Percentiles rank a stretch among this genome's conserved stretches.
These are phyloP conservation scores for Scotopteryx bipunctaria DNA, from an alignment of 2,888 invertebrate genomes.

Conservation along the genomic window DNA sequence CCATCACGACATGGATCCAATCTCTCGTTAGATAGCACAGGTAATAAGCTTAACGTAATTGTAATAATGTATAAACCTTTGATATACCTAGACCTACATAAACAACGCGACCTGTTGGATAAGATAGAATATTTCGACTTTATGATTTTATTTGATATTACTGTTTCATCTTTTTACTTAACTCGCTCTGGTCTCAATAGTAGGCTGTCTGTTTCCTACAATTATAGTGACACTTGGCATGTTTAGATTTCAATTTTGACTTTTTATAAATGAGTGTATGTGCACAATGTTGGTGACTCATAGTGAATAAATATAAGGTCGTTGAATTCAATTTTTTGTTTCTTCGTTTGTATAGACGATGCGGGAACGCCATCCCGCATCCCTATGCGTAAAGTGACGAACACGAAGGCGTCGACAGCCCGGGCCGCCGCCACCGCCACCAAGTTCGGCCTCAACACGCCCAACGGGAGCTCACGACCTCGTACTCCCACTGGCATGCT, in stretches of 20 bases:
- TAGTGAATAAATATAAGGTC: too few relatives aligned
- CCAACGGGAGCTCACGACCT: constrained; percentile 86
- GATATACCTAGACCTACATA: too few relatives aligned
- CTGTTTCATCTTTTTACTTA: too few relatives aligned
- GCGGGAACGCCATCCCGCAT: constrained; percentile 90
- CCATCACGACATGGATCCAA: constrained; percentile 97
- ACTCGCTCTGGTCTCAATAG: too few relatives aligned
- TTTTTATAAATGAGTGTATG: too few relatives aligned
- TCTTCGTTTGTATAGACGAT: constrained; percentile 81
- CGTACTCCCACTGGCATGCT: constrained; percentile 90
- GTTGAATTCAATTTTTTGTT: not conserved
- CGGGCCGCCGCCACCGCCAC: constrained; percentile 85
- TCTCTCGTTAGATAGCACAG: constrained; percentile 94
- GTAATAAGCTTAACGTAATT: constrained; percentile 64
- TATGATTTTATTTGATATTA: too few relatives aligned
- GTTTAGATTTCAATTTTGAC: too few relatives aligned
- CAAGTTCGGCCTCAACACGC: constrained; percentile 81
- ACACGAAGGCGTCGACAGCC: constrained; percentile 79
- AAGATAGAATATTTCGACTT: too few relatives aligned
- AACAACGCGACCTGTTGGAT: too few relatives aligned
- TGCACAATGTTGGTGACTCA: too few relatives aligned
- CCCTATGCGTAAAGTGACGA: constrained; percentile 88
- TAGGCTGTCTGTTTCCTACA: too few relatives aligned
- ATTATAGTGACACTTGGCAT: too few relatives aligned
- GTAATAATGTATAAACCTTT: not conserved